phyloP scores from a whole-genome alignment of 2,113 vertebrate genomes.

The Elephantulus edwardii region DNA sequence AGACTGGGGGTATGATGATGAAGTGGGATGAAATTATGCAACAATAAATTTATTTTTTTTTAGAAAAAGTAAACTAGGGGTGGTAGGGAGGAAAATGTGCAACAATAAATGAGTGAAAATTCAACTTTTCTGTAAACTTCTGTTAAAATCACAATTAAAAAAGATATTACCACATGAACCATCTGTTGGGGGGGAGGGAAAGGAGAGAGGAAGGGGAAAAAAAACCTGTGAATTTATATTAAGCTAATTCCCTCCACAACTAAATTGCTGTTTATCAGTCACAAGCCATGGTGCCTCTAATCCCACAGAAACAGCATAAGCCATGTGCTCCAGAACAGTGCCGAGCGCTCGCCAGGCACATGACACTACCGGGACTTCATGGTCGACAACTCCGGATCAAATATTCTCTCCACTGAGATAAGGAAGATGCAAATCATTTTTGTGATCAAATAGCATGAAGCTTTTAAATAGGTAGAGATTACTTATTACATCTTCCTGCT shows the following conservation, averaged over 20 bases:
- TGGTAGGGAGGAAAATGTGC: no score
- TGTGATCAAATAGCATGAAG: constrained; percentile 55
- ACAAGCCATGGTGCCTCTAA: background rate
- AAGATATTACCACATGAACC: background rate
- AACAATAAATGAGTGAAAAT: no score
- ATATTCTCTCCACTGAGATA: constrained; percentile 41
- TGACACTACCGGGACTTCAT: background rate
- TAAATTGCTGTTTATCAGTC: constrained; percentile 50
- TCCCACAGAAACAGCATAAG: background rate
- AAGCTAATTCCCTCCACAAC: constrained; percentile 59
- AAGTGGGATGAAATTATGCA: no score
- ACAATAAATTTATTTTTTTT: no score
- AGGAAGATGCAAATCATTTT: constrained; percentile 53
- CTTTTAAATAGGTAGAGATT: constrained; percentile 43
- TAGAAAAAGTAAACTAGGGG: no score
- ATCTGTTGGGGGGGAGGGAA: background rate
- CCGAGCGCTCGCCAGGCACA: background rate
- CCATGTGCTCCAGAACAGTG: background rate
- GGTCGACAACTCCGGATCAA: constrained; percentile 4
- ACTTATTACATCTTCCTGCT: constrained; percentile 42
- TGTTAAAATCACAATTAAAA: no score
- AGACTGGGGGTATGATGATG: no score
- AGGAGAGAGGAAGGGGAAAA: background rate
- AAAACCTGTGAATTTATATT: constrained; percentile 17
- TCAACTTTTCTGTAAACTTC: no score